Base-by-base conservation (phyloP, 2,113 vertebrate genomes). In the Lophotis ruficrista region DNA sequence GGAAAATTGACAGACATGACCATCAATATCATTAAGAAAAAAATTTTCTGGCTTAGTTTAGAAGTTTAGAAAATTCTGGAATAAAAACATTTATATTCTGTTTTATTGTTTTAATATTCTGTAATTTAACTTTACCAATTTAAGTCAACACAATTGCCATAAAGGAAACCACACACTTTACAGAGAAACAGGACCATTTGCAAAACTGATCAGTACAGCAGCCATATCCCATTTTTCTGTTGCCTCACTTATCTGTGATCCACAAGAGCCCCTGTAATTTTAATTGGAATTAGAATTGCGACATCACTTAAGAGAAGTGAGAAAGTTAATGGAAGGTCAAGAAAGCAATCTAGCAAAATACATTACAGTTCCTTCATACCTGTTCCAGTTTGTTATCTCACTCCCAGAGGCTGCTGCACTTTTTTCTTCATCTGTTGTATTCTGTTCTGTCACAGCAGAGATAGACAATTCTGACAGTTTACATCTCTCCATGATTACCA, bases 401-500 rank as follows among this genome's bases (percentile, higher is more conserved):
- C 96, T 97, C 3, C 98, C 98, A 14, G 99, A 98, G 37, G 98
- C 98, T 8, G 99, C 99, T 1, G 99, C 99, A 0, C 98, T 99
- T 97, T 99, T 99, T 97, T 99, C 99, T 92, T 99, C 99, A 8
- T 99, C 99, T 0, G 99, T 99, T 89, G 99, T 99, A 94, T 99
- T 99, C 95, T 99, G 99, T 89, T 99, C 99, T 4, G 98, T 99
- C 94, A 99, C 95, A 6, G 98, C 84, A 11, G 98, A 96, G 47
- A 94, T 43, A n/a, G 97, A 96, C 58, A 98, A 82, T 71, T 98
- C 98, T 1, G 98, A 97, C 47, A 98, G 95, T 73, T 99, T 99
- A 90, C 99, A 99, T 68, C 98, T 99, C 94, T 99, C 99, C 99
- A 99, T 99, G 93, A 99, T 99, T 86, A 99, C 99, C 99, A 99